phyloP scores from a whole-genome alignment of 1,140 invertebrate species.

The Holcopasites calliopsidis region DNA sequence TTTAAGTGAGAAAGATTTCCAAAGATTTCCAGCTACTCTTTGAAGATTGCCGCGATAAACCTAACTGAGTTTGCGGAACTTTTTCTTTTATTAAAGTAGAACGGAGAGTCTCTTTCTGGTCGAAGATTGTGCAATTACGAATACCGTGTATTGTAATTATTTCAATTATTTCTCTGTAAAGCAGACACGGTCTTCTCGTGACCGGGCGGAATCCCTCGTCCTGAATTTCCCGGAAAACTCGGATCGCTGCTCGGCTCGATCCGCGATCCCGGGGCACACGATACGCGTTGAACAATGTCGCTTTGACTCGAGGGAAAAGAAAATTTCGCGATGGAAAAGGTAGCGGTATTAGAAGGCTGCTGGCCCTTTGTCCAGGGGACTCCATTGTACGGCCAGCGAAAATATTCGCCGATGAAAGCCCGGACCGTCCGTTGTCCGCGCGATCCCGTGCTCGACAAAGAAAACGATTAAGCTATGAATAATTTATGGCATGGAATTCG shows the following conservation, averaged over 20 bases:
- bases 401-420: conserved; percentile 59
- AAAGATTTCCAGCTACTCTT: conserved; percentile 12
- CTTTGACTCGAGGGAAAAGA: conserved; percentile 23
- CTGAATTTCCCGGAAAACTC: neutral
- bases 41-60: neutral
- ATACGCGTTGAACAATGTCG: conserved; percentile 51
- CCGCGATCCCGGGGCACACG: conserved; percentile 11
- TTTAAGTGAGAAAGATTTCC: conserved; percentile 12
- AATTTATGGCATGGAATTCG: conserved; percentile 48
- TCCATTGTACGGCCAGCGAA: conserved; percentile 57
- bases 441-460: conserved; percentile 47
- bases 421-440: conserved; percentile 33
- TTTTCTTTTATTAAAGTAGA: neutral
- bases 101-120: neutral
- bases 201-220: too few relatives aligned
- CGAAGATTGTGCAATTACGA: too few relatives aligned
- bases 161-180: too few relatives aligned
- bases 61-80: neutral
- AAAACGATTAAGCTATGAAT: conserved; percentile 59
- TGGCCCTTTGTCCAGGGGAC: conserved; percentile 50
- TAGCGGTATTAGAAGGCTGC: conserved; percentile 47
- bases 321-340: conserved; percentile 30
- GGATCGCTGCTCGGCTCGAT: conserved; percentile 8
- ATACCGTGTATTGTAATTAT: too few relatives aligned
- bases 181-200: too few relatives aligned